Evolutionary conservation across 2,888 invertebrate species (phyloP), one percentile per base, ranked within the genome.

Genomic region (Adela reaumurella): DNA sequence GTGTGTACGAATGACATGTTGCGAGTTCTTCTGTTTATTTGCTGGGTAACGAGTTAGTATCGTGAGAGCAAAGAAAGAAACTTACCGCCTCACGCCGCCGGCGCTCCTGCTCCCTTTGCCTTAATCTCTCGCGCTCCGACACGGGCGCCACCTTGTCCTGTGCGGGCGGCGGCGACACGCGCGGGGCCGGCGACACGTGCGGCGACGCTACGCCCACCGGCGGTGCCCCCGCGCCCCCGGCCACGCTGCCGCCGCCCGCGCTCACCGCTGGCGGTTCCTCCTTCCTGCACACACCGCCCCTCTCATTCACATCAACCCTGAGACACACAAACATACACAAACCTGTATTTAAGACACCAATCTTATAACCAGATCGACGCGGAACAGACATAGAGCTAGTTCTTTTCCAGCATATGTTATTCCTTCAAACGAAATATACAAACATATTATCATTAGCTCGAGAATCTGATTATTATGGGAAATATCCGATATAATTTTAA

Each of bases 71-170:
- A n/a, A n/a, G n/a, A n/a, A 16, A 50, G 35, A 43, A 54, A 86
- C 89, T 86, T 70, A 96, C 96, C 67, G 94, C 96, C 81, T 95
- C 95, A 54, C 96, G 83, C 54, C 94, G 84, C 54, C 96, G 83
- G 50, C 95, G 82, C 68, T 96, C 96, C 74, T 95, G 95, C 67
- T 97, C 96, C 57, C 91, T 83, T 63, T 88, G 82, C 59, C 94
- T 84, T 63, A 90, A 86, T 29, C 93, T 84, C 65, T 94, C 94
- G 54, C 94, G 83, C 67, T 94, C 94, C 50, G 88, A 84, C 57
- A 63, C 63, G 52, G 67, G 62, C 51, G 66, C 64, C 49, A 78
- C 68, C 47, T 72, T 68, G 54, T 64, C 56, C 60, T 52, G 62
- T 56, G 56, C 57, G 54, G 56, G 59, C 50, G 59, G 63, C 51